Evolutionary conservation across 2,888 invertebrate species (phyloP).

Genomic region (Lepidochitona cinerea): DNA sequence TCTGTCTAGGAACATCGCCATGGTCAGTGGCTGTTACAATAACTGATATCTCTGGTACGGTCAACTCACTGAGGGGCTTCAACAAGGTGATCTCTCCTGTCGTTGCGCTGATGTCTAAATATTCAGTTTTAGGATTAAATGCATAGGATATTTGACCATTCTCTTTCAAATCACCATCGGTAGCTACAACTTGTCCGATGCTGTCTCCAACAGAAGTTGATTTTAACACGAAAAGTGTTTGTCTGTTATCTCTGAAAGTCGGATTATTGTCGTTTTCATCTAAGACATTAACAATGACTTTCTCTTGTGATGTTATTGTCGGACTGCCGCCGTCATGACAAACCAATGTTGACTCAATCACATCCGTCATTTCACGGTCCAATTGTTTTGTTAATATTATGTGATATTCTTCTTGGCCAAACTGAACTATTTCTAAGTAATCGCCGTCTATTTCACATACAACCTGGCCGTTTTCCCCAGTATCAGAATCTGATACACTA

Average conservation of each 20-base stretch:
- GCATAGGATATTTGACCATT: conserved; percentile 84
- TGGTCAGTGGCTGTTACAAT: conserved; percentile 81
- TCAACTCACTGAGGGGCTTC: neutral
- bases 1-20: conserved; percentile 84
- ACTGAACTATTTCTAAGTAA: conserved; percentile 7
- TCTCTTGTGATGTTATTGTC: neutral
- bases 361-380: conserved; percentile 12
- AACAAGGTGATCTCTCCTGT: neutral
- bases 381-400: neutral
- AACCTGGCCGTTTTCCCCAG: conserved; percentile 46
- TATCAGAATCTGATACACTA: conserved; percentile 76
- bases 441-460: conserved; percentile 22
- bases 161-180: conserved; percentile 89
- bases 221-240: neutral
- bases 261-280: conserved; percentile 17
- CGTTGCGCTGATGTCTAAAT: neutral
- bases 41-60: neutral
- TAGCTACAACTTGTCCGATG: conserved; percentile 48
- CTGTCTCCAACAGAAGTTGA: neutral
- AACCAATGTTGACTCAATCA: conserved; percentile 1
- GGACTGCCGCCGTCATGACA: conserved; percentile 18
- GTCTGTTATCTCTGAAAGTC: neutral
- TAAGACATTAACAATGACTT: neutral
- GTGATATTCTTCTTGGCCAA: conserved; percentile 14
- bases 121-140: conserved; percentile 75